Evolutionary conservation across 2,797 vertebrate genomes (phyloP), one percentile per base, ranked within the genome.

Genomic region (Sebastes jordani): DNA sequence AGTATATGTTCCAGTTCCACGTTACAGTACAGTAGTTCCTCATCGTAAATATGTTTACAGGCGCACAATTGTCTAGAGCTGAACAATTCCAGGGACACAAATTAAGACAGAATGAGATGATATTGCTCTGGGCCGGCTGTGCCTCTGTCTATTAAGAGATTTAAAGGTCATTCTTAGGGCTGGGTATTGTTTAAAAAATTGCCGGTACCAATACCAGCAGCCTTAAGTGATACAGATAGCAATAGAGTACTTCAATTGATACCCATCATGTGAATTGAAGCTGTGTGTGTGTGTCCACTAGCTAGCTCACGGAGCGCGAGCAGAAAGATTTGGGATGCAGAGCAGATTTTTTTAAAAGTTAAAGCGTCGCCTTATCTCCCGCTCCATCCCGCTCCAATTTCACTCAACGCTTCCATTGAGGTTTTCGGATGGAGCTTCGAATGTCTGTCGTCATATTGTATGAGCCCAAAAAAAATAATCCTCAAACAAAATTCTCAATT

Each of bases 61-160:
- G 58, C 4, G 23, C 64, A 76, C 29, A 65, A 63, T 62, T 75
- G 76, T 84, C 63, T 46, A 8, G 38, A 65, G 56, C 22, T 74
- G 25, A 74, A 81, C 56, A 74, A 32, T n/a, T 54, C 22, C 22
- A 36, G 25, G 14, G 11, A 65, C 4, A 7, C 49, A 86, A 18
- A 73, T 75, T 23, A 61, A 42, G 65, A 68, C 61, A 54, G 30
- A 79, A 46, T 23, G 60, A 77, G 62, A 59, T 76, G 2, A 68
- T 61, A 34, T 68, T 68, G 27, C 23, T 74, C 6, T 5, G 4
- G 58, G 27, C 27, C 2, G 11, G 34, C n/a, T 66, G 58, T 25
- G 25, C 34, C 16, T 63, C 11, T 58, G 0, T 52, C 13, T 11
- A 54, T 77, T 59, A 11, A 54, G 30, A 22, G 29, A 23, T 30